Conservation (phyloP, 2,113 vertebrate genomes). For the Elgaria multicarinata region DNA sequence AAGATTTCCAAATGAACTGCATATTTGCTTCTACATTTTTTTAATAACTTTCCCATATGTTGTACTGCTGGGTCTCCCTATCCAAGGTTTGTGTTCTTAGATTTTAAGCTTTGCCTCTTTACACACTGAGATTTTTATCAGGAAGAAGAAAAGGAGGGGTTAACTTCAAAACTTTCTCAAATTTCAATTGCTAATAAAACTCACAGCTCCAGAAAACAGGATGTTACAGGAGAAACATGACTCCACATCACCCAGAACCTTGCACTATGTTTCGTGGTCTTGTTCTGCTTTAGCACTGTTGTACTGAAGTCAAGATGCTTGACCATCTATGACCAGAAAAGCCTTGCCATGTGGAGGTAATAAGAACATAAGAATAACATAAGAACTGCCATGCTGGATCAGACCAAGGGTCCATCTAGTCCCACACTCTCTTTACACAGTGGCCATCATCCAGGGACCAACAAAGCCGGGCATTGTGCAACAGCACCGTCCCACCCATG, state of each 20-base stretch:
- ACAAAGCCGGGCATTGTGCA: too few relatives aligned
- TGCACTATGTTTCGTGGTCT: background rate
- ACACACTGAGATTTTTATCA: background rate
- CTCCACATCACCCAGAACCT: background rate
- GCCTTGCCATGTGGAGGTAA: background rate
- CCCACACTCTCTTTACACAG: too few relatives aligned
- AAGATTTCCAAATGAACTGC: background rate
- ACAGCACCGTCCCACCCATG: too few relatives aligned
- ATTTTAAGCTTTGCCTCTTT: background rate
- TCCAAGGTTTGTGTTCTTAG: slow-evolving; percentile 16
- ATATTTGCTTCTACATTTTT: slow-evolving; percentile 4
- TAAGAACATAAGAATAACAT: too few relatives aligned
- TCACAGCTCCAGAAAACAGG: background rate
- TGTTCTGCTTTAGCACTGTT: background rate
- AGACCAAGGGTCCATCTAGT: too few relatives aligned
- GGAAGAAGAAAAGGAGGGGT: background rate
- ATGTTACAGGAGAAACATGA: background rate
- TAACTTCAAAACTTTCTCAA: slow-evolving; percentile 4
- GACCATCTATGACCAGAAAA: background rate
- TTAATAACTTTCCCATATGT: background rate
- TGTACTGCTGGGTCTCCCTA: background rate
- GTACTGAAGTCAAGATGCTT: background rate
- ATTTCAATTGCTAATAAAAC: slow-evolving; percentile 23
- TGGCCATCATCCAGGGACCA: too few relatives aligned
- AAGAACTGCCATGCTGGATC: too few relatives aligned